Conservation (phyloP, 2,888 invertebrate genomes). For the Drymonia ruficornis region DNA sequence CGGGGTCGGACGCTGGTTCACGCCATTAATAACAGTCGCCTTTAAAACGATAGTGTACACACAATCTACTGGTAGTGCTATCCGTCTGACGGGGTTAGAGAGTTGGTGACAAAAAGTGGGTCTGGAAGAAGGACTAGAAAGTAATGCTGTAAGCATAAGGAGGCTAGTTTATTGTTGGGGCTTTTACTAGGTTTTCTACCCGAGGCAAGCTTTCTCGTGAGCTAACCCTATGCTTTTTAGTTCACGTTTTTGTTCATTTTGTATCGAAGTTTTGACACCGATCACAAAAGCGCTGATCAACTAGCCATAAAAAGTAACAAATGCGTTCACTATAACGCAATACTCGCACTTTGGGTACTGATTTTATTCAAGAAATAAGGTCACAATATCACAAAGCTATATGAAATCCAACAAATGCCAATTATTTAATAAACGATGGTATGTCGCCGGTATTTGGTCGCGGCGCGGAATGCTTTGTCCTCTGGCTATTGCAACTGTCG, state of each 20-base stretch:
- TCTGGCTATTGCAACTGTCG: neutral
- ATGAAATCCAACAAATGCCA: neutral
- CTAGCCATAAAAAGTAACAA: too few relatives aligned
- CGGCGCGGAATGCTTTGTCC: slow-evolving; percentile 1
- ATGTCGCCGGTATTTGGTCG: neutral
- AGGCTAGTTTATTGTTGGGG: too few relatives aligned
- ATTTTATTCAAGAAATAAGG: too few relatives aligned
- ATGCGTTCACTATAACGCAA: too few relatives aligned
- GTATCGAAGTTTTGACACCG: too few relatives aligned
- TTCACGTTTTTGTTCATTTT: too few relatives aligned
- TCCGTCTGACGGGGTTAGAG: slow-evolving; percentile 8
- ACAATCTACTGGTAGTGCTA: slow-evolving; percentile 14
- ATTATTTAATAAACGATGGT: neutral
- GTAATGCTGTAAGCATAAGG: neutral
- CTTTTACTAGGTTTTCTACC: too few relatives aligned
- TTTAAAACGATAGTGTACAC: slow-evolving; percentile 28
- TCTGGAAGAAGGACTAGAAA: neutral
- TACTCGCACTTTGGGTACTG: too few relatives aligned
- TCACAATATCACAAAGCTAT: neutral
- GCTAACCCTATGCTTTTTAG: too few relatives aligned
- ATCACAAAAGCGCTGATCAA: too few relatives aligned
- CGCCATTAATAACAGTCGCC: slow-evolving; percentile 46
- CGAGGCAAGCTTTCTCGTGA: too few relatives aligned
- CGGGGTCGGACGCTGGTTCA: slow-evolving; percentile 33
- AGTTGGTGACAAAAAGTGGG: neutral